Evolutionary conservation across 2,888 invertebrate species (phyloP), one percentile per base, ranked within the genome.

Genomic region (Ditula angustiorana): DNA sequence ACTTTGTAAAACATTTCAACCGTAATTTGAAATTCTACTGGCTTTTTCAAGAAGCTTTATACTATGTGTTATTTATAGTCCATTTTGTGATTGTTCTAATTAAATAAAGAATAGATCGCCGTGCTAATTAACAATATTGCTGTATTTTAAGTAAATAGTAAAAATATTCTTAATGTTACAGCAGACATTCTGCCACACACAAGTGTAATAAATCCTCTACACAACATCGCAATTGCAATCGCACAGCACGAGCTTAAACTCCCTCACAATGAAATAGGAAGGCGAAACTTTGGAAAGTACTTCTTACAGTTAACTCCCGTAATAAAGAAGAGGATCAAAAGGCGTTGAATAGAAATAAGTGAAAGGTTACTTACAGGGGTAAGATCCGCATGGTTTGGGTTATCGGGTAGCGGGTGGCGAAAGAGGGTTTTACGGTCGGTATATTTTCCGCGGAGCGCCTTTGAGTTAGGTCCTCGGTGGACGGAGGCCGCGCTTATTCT

Each of bases 401-500:
- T 67, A 61, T 73, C 71, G 71, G 65, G 74, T 62, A 49, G 66
- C 65, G 74, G 71, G 73, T 79, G 75, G 83, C 75, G 82, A 72
- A 82, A 81, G 80, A 80, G 77, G 76, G 74, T 79, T 16, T 81
- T 82, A 78, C 75, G 71, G 71, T 79, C 75, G 77, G 75, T 86
- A 84, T 85, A 88, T 86, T 88, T 86, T 88, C 85, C 81, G 75
- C 77, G 79, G 73, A 74, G 80, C 80, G 79, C 78, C 75, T 80
- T 73, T 74, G 81, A 81, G 83, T 82, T n/a, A 88, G 90, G 91
- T 91, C 86, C 82, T 81, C 83, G 78, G 78, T 82, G 83, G 75
- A 78, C 88, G 85, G 88, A 80, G 86, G 87, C 87, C 87, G 85
- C 88, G 84, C 80, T 83, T 85, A 85, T 81, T 90, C 85, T 91